A percentile compares a stretch with the other conserved stretches of the same genome.
Evolutionary conservation across 2,113 vertebrate genomes (phyloP).

Genomic region (Cranoglanis bouderius): DNA sequence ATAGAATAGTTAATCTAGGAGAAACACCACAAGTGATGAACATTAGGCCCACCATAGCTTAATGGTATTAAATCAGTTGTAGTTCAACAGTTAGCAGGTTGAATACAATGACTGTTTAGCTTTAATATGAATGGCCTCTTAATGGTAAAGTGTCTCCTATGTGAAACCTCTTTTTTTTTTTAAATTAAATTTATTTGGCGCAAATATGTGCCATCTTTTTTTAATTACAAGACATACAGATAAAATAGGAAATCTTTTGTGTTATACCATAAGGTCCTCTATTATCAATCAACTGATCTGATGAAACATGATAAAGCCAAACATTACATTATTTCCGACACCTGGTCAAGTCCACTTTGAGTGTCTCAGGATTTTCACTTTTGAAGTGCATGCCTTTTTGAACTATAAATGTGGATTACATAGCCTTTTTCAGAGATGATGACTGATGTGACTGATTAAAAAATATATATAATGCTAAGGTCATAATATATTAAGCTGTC

Average conservation of each 20-base stretch:
- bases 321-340: neutral
- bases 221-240: neutral
- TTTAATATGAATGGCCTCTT: neutral
- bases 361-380: neutral
- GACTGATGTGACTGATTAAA: neutral
- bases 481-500: neutral
- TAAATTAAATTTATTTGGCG: neutral
- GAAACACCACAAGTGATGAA: neutral
- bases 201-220: neutral
- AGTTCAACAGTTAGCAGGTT: neutral
- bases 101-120: neutral
- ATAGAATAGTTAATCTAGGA: neutral
- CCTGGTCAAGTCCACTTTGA: neutral
- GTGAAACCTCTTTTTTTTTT: neutral
- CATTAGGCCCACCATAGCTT: neutral
- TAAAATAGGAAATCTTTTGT: neutral
- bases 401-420: neutral
- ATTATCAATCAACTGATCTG: neutral
- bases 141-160: neutral
- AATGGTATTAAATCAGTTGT: neutral
- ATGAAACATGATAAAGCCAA: neutral
- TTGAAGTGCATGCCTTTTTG: neutral
- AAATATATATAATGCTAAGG: neutral
- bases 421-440: neutral
- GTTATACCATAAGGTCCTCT: neutral